Percentiles rank a stretch among this genome's conserved stretches.
phyloP scores from a whole-genome alignment of 2,797 vertebrate genomes.

The Enteromius trimaculatus region DNA sequence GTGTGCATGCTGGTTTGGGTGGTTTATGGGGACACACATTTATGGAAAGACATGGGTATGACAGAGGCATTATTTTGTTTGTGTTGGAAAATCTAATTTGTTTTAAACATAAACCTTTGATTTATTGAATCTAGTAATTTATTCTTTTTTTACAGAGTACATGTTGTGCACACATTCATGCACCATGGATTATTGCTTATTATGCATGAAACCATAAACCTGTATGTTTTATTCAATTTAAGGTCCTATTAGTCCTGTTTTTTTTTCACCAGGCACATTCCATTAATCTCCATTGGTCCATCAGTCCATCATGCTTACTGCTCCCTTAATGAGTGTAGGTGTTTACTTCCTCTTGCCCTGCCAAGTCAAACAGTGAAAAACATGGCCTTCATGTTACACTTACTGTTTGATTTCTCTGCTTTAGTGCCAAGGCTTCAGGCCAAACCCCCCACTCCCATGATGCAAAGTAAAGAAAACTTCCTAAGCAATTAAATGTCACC shows the following conservation, averaged over 20 bases:
- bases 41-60: not conserved
- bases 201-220: not conserved
- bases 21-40: not conserved
- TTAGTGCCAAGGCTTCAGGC: slow-evolving; percentile 34
- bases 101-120: not conserved
- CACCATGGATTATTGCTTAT: not conserved
- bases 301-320: slow-evolving; percentile 15
- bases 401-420: slow-evolving; percentile 48
- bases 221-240: not conserved
- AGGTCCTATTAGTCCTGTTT: slow-evolving; percentile 1
- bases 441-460: slow-evolving; percentile 39
- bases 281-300: slow-evolving; percentile 35
- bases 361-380: slow-evolving; percentile 60
- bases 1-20: not conserved
- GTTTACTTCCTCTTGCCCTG: slow-evolving; percentile 52
- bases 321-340: slow-evolving; percentile 44
- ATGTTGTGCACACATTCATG: not conserved
- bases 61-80: not conserved
- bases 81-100: not conserved
- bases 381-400: slow-evolving; percentile 42
- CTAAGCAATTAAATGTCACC: slow-evolving; percentile 37
- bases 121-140: not conserved
- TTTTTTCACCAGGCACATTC: slow-evolving; percentile 1
- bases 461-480: slow-evolving; percentile 36
- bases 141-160: not conserved